These are phyloP conservation scores for Oryzias sinensis DNA, from an alignment of 2,797 vertebrate genomes.

Conservation along the genomic window DNA sequence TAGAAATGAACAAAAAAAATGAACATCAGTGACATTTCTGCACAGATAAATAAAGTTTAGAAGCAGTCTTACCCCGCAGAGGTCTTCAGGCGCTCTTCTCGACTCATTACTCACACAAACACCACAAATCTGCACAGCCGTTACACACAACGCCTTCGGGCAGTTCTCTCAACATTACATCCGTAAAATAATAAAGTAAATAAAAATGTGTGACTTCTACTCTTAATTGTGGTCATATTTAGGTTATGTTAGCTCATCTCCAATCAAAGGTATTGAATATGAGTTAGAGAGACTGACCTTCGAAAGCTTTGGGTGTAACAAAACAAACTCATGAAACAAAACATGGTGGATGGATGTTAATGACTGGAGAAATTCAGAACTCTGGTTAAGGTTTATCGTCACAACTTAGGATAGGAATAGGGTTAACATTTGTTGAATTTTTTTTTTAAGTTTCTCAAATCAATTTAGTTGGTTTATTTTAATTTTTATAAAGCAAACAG, in stretches of 20 bases:
- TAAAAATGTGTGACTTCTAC: no score
- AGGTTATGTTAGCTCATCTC: neutral
- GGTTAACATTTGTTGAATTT: neutral
- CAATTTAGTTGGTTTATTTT: neutral
- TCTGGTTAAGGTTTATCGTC: neutral
- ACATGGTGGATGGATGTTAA: constrained; percentile 6
- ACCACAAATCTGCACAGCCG: constrained; percentile 36
- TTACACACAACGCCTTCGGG: constrained; percentile 68
- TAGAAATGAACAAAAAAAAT: constrained; percentile 50
- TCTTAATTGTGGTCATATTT: no score
- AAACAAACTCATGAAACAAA: constrained; percentile 22
- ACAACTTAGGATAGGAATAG: neutral
- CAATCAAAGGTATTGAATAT: neutral
- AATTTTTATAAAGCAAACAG: neutral
- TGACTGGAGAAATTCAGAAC: neutral
- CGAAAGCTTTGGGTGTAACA: constrained; percentile 63
- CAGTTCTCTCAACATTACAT: neutral
- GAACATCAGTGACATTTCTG: constrained; percentile 73
- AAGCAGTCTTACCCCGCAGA: constrained; percentile 82
- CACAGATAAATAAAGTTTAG: constrained; percentile 82
- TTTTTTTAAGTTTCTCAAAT: neutral
- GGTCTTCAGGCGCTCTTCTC: constrained; percentile 60
- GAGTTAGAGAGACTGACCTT: constrained; percentile 1
- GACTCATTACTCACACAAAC: constrained; percentile 46
- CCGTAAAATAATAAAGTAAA: neutral